Evolutionary conservation across 2,113 vertebrate genomes (phyloP).

Genomic region (Pedetes capensis): DNA sequence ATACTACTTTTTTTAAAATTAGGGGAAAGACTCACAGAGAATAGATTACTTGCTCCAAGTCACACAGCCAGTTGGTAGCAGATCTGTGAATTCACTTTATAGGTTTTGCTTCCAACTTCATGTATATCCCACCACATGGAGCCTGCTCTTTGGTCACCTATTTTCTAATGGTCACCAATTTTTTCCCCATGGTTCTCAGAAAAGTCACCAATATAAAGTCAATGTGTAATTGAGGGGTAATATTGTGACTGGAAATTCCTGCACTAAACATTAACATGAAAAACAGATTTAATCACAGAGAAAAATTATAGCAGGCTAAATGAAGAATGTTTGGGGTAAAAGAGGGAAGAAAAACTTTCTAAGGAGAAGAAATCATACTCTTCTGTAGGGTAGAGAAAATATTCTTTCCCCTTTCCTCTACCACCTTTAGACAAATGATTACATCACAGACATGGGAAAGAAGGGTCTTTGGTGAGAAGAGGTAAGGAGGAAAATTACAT

Average conservation of each 20-base stretch:
- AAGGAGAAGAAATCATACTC: background rate
- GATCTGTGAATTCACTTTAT: background rate
- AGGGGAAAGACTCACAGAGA: background rate
- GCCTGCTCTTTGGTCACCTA: background rate
- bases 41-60: background rate
- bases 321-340: background rate
- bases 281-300: background rate
- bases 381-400: background rate
- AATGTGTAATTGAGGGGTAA: background rate
- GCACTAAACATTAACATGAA: background rate
- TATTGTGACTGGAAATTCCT: background rate
- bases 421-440: background rate
- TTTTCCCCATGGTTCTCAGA: background rate
- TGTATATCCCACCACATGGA: background rate
- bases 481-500: background rate
- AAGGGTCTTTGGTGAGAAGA: background rate
- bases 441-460: background rate
- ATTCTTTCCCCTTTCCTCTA: background rate
- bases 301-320: background rate
- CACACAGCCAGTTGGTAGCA: background rate
- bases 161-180: background rate
- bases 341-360: background rate
- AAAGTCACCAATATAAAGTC: background rate
- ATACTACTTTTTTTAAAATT: background rate
- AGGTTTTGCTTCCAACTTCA: background rate